Conservation (phyloP, 1,140 invertebrate genomes). For the Pseudobourletiella spinata region DNA sequence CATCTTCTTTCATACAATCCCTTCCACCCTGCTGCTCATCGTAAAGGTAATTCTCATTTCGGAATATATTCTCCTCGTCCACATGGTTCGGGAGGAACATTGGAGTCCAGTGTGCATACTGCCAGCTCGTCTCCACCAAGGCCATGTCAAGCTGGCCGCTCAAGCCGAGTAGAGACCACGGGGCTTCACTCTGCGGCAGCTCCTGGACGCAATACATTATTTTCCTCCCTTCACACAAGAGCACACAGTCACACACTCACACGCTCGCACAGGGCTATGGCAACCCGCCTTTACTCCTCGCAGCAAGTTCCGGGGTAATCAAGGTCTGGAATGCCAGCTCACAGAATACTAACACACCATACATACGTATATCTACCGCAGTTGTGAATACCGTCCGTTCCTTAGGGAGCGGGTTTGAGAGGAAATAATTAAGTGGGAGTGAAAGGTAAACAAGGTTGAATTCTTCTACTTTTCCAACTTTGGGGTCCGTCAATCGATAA, state of each 20-base stretch:
- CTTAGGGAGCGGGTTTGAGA: too few species aligned
- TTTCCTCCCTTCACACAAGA: conserved; percentile 5
- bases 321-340: too few species aligned
- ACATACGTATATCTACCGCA: too few species aligned
- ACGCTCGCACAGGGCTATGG: too few species aligned
- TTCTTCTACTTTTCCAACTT: too few species aligned
- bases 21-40: background rate
- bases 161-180: background rate
- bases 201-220: conserved; percentile 10
- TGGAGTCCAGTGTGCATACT: conserved; percentile 25
- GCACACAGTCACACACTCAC: background rate
- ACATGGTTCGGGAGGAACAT: conserved; percentile 18
- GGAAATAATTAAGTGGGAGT: too few species aligned
- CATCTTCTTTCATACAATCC: background rate
- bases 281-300: too few species aligned
- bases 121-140: conserved; percentile 23
- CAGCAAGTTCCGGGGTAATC: too few species aligned
- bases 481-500: too few species aligned
- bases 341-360: too few species aligned
- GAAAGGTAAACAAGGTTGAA: too few species aligned
- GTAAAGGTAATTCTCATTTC: background rate
- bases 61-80: background rate
- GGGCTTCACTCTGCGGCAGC: background rate
- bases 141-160: background rate
- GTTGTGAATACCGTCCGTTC: too few species aligned